Conservation (phyloP, 1,140 invertebrate genomes). For the Octopus sinensis region DNA sequence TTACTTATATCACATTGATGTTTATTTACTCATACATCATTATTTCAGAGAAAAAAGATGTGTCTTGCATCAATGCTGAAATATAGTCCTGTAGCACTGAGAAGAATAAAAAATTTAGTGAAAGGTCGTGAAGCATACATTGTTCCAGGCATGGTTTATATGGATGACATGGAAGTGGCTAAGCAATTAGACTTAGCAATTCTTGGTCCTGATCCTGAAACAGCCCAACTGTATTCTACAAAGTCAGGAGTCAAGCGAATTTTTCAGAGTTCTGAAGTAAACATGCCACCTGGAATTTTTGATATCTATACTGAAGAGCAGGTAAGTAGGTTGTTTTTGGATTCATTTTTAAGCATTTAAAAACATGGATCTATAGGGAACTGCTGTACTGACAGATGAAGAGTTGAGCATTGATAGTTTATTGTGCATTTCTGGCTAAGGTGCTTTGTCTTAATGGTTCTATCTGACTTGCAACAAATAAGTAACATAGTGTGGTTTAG, state of each 20-base stretch:
- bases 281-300: constrained; percentile 53
- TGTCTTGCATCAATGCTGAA: constrained; percentile 55
- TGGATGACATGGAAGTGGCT: constrained; percentile 54
- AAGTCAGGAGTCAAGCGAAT: constrained; percentile 58
- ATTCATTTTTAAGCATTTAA: too few species aligned
- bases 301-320: constrained; percentile 56
- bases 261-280: constrained; percentile 52
- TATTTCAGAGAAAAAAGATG: constrained; percentile 53
- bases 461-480: too few species aligned
- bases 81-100: constrained; percentile 53
- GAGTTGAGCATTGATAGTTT: too few species aligned
- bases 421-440: too few species aligned
- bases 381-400: too few species aligned
- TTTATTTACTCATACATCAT: neutral
- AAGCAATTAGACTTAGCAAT: constrained; percentile 53
- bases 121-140: constrained; percentile 55
- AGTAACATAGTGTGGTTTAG: too few species aligned
- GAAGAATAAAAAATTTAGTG: constrained; percentile 52
- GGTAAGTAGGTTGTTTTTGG: constrained; percentile 30
- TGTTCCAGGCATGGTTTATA: constrained; percentile 51
- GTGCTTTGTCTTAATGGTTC: too few species aligned
- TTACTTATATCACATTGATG: neutral
- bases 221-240: constrained; percentile 53
- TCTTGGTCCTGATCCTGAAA: constrained; percentile 53
- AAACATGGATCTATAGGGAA: too few species aligned